Evolutionary conservation across 2,888 invertebrate genomes (phyloP), one percentile per base, ranked within the genome.

Genomic region (Scaptomyza tumidula): DNA sequence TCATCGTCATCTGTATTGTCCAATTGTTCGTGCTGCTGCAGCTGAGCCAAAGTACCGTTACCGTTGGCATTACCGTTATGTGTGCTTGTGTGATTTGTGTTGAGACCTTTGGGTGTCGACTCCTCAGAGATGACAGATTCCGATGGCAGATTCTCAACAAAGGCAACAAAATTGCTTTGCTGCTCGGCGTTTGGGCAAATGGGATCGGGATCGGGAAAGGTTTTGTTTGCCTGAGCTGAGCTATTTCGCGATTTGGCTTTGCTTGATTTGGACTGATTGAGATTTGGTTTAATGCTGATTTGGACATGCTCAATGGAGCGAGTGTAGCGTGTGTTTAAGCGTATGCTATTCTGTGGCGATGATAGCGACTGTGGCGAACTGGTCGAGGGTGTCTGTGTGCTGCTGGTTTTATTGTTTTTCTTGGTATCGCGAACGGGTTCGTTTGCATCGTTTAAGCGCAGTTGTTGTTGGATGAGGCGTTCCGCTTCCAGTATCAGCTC

Each of bases 401-500:
- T 57, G 13, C 27, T 52, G 24, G 27, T 14, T 5, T 39, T 39
- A 5, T 39, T 52, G 11, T 27, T 10, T 50, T 35, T 13, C 9
- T 16, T 16, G 7, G 10, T 16, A 3, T 9, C 9, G 16, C 9
- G 9, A 7, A 35, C 35, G 6, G 37, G 10, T 10, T 67, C 66
- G 13, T 2, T 19, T 2, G 7, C 48, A 0, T 65, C 63, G 27
- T 87, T 82, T 29, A 85, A 57, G 19, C 82, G 78, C 48, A 86
- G 39, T 56, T 91, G 91, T 62, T 91, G 89, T 16, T 90, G 89
- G 35, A 92, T 87, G 19, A 94, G 90, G 48, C 92, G 91, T 84
- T 94, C 94, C 2, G 94, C 94, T 81, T 94, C 94, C 70, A 92
- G 93, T 76, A 94, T 91, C 44, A 94, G 93, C 67, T 94, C 94